Evolutionary conservation across 2,888 invertebrate genomes (phyloP), one percentile per base, ranked within the genome.

Genomic region (Epirrhoe tristata): DNA sequence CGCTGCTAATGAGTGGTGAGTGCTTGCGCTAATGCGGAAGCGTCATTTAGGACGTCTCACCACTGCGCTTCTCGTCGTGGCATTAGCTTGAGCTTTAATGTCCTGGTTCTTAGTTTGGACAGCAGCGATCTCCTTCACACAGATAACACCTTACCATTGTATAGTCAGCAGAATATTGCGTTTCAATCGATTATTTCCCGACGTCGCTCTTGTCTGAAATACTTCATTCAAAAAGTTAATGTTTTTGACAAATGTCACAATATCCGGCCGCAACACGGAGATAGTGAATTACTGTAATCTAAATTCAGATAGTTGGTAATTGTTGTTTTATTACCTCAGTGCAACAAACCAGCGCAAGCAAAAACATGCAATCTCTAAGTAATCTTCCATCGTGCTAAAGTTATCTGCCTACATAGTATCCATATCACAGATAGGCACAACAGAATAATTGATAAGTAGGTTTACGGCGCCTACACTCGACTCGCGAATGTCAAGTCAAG

Each of bases 1-100:
- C 66, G 69, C 65, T 58, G 43, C 46, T 68, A 63, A 72, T 74
- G 74, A 74, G n/a, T 36, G 46, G n/a, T 14, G 36, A 10, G 24
- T 58, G 64, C 68, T 57, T 52, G 63, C 71, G 77, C 77, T 88
- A 86, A 85, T 86, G 79, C 85, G 89, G 88, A 89, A 85, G 81
- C 75, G 77, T 79, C 79, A 89, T 88, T 86, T 83, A 80, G 86
- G 82, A 70, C 84, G 73, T 70, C 67, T 70, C 72, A 75, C 66
- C 65, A 62, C 36, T 48, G 48, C n/a, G n/a, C n/a, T n/a, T n/a
- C n/a, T n/a, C n/a, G n/a, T n/a, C n/a, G n/a, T n/a, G n/a, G n/a
- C n/a, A n/a, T n/a, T n/a, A n/a, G n/a, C n/a, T n/a, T n/a, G n/a
- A n/a, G n/a, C n/a, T 6, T 14, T 48, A 16, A 48, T 16, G 12